A percentile compares a stretch with the other conserved stretches of the same genome.
Conservation (phyloP, 2,888 invertebrate species). For the Chouioia cunea region DNA sequence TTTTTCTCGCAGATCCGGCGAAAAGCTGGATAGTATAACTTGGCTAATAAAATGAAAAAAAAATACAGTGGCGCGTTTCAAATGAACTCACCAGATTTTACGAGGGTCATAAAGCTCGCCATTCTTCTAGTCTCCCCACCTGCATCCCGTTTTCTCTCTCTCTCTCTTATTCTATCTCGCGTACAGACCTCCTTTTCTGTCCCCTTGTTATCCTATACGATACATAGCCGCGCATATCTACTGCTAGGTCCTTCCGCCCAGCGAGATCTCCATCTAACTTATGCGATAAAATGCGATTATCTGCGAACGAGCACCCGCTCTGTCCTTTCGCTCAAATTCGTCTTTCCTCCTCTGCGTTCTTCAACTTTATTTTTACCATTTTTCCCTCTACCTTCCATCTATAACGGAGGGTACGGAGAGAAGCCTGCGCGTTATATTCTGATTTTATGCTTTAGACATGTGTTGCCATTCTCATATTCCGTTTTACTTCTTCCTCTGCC, state of each 20-base stretch:
- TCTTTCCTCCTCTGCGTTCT: neutral
- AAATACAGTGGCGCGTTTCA: conserved; percentile 40
- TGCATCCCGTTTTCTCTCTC: conserved; percentile 5
- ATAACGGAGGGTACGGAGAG: neutral
- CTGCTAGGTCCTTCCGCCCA: conserved; percentile 15
- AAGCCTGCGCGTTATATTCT: neutral
- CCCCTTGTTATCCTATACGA: neutral
- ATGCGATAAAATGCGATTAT: conserved; percentile 54
- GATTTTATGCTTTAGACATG: conserved; percentile 32
- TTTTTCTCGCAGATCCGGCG: neutral
- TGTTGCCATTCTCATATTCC: conserved; percentile 18
- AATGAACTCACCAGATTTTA: conserved; percentile 47
- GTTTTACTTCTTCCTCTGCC: conserved; percentile 4
- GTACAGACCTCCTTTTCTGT: neutral
- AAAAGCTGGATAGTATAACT: conserved; percentile 34
- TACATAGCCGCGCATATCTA: conserved; percentile 2
- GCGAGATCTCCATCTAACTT: conserved; percentile 58
- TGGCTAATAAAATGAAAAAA: conserved; percentile 35
- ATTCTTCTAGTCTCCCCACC: conserved; percentile 5
- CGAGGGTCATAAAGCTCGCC: conserved; percentile 40
- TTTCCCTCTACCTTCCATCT: neutral
- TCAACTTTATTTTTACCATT: conserved; percentile 10
- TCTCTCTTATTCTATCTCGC: neutral
- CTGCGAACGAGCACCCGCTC: conserved; percentile 35
- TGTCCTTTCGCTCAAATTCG: conserved; percentile 1